A percentile compares a stretch with the other conserved stretches of the same genome.
Conservation (phyloP, 2,797 vertebrate species). For the Mycteria americana region DNA sequence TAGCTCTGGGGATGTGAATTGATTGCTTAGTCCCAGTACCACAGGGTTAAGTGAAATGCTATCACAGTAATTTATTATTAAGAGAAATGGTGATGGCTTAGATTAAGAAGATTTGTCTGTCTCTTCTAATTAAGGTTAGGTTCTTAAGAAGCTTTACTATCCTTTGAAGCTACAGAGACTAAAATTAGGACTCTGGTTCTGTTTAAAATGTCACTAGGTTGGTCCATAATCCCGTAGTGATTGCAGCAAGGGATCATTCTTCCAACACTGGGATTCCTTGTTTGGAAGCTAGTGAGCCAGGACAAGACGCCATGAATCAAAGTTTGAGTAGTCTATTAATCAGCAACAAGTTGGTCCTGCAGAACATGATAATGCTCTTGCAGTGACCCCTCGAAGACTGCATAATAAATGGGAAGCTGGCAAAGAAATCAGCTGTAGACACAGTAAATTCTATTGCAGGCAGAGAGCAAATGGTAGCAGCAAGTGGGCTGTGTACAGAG, state of each 20-base stretch:
- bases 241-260: neutral
- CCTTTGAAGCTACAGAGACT: constrained; percentile 49
- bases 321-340: constrained; percentile 13
- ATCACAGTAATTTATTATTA: constrained; percentile 55
- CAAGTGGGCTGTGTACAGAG: neutral
- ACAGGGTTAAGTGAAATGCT: constrained; percentile 58
- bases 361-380: neutral
- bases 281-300: neutral
- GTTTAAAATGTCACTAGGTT: constrained; percentile 51
- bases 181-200: constrained; percentile 48
- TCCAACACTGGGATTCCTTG: neutral
- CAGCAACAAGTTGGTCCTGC: neutral
- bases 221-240: neutral
- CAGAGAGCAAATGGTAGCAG: neutral
- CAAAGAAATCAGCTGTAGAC: neutral
- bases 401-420: neutral
- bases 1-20: neutral
- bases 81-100: constrained; percentile 54
- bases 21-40: neutral
- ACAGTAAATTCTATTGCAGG: neutral
- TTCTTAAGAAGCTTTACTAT: constrained; percentile 63
- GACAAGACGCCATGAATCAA: neutral
- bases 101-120: constrained; percentile 68
- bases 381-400: neutral
- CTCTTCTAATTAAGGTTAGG: constrained; percentile 62